A percentile compares a stretch with the other conserved stretches of the same genome.
Conservation (phyloP, 2,797 vertebrate genomes). For the Gallinago nigripennis region DNA sequence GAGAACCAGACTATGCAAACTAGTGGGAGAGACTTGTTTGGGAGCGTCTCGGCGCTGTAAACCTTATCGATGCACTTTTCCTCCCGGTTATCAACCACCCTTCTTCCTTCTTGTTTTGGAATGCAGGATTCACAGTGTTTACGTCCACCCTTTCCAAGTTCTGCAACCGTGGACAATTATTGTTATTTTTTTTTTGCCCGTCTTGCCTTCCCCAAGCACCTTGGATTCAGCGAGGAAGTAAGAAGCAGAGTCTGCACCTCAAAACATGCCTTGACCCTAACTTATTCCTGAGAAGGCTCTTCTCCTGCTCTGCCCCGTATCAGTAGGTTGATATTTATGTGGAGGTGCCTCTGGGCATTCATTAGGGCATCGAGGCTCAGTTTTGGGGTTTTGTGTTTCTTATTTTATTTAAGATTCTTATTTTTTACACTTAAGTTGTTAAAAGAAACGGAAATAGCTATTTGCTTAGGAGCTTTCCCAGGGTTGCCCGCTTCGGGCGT, state of each 20-base stretch:
- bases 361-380: constrained; percentile 19
- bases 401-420: constrained; percentile 6
- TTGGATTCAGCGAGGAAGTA: neutral
- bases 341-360: constrained; percentile 61
- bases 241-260: neutral
- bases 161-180: neutral
- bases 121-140: neutral
- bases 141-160: neutral
- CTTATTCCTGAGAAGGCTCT: constrained; percentile 20
- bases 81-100: neutral
- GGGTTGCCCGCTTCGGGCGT: neutral
- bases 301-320: neutral
- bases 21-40: neutral
- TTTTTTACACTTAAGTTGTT: neutral
- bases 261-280: constrained; percentile 12
- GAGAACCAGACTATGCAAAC: too few species aligned
- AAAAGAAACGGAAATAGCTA: neutral
- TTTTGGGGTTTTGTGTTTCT: neutral
- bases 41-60: neutral
- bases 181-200: neutral
- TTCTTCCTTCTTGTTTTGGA: neutral
- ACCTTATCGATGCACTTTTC: rapidly evolving
- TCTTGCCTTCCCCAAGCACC: neutral
- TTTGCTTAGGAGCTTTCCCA: neutral
- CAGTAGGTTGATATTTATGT: constrained; percentile 37